A percentile compares a stretch with the other conserved stretches of the same genome.
Conservation (phyloP, 2,113 vertebrate species). For the Trochalopteron elliotii region DNA sequence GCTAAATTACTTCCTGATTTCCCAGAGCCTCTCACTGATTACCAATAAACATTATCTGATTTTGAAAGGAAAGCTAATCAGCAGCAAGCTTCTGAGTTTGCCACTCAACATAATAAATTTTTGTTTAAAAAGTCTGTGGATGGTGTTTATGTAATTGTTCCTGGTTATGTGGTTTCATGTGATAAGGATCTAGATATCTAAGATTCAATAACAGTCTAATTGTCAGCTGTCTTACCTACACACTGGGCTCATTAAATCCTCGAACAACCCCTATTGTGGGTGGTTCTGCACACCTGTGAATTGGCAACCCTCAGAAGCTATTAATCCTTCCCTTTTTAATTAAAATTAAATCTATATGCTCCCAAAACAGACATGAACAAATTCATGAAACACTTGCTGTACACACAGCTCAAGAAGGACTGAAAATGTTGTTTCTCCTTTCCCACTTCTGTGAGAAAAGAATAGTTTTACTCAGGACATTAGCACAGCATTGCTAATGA, state of each 20-base stretch:
- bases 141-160: neutral
- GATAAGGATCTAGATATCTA: neutral
- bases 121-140: neutral
- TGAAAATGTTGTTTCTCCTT: neutral
- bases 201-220: neutral
- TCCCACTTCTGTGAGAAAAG: neutral
- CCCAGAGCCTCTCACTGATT: neutral
- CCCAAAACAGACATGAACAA: neutral
- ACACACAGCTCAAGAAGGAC: neutral
- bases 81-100: neutral
- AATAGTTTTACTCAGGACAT: neutral
- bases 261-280: neutral
- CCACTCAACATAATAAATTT: neutral
- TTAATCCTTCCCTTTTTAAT: neutral
- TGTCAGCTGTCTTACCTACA: neutral
- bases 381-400: neutral
- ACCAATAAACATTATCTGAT: neutral
- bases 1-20: conserved; percentile 1
- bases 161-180: neutral
- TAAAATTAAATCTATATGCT: neutral
- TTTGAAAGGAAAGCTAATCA: conserved; percentile 6
- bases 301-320: neutral
- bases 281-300: neutral
- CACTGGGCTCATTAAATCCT: neutral
- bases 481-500: neutral